Percentiles rank a stretch among this genome's conserved stretches.
Evolutionary conservation across 2,888 invertebrate genomes (phyloP).

Genomic region (Phorcus lineatus): DNA sequence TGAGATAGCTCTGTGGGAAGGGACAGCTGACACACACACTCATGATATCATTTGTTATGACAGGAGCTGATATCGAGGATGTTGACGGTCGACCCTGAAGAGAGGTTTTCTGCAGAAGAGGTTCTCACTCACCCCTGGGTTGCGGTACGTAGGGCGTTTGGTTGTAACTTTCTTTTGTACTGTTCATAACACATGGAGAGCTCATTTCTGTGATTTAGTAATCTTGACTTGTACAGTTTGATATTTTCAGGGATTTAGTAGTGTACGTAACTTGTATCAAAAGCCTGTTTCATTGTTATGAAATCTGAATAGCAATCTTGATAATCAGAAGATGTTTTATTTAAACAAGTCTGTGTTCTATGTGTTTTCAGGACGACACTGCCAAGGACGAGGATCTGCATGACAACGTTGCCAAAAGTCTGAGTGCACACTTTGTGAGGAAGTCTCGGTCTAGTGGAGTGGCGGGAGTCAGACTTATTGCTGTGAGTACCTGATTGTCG

Average conservation of each 20-base stretch:
- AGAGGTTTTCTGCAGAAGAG: conserved; percentile 82
- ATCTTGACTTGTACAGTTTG: too few species aligned
- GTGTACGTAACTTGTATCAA: too few species aligned
- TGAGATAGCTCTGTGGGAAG: too few species aligned
- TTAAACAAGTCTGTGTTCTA: too few species aligned
- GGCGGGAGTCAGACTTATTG: conserved; percentile 74
- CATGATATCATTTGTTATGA: neutral
- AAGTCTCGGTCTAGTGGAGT: conserved; percentile 70
- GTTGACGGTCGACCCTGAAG: conserved; percentile 91
- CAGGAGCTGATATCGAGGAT: conserved; percentile 87
- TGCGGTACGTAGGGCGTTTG: conserved; percentile 56
- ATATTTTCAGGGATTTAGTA: too few species aligned
- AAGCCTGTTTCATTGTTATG: too few species aligned
- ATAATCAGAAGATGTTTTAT: too few species aligned
- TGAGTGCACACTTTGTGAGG: conserved; percentile 74
- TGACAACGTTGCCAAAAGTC: conserved; percentile 69
- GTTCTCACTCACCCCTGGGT: conserved; percentile 71
- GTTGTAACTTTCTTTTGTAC: neutral
- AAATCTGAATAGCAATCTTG: too few species aligned
- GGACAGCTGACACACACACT: too few species aligned
- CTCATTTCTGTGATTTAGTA: neutral
- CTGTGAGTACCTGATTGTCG: conserved; percentile 69
- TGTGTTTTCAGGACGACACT: conserved; percentile 69
- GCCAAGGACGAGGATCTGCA: conserved; percentile 74
- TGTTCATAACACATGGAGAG: neutral